These are phyloP conservation scores for Myotis lucifugus DNA, from an alignment of 2,113 vertebrate genomes.

Conservation along the genomic window DNA sequence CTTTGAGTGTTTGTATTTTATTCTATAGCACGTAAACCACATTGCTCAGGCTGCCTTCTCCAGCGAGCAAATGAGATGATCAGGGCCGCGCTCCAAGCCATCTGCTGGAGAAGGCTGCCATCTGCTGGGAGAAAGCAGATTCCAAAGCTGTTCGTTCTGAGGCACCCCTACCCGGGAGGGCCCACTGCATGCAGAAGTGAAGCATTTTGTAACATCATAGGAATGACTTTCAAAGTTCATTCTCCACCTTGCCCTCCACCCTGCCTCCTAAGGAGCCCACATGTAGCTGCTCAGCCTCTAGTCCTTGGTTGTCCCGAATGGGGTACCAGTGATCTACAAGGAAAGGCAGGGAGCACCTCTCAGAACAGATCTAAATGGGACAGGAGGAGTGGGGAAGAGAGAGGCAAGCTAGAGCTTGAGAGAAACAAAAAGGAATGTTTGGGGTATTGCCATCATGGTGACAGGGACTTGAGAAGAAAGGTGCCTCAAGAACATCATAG, in stretches of 20 bases:
- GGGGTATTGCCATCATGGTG: not conserved
- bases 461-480: not conserved
- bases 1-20: not conserved
- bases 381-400: not conserved
- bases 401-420: not conserved
- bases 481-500: not conserved
- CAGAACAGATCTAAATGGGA: not conserved
- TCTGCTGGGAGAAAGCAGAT: conserved; percentile 59
- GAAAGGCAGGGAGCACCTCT: not conserved
- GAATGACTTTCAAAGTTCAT: not conserved
- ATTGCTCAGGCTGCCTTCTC: not conserved
- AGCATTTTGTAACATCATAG: not conserved
- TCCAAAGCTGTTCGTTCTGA: not conserved
- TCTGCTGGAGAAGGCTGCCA: conserved; percentile 52
- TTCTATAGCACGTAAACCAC: not conserved
- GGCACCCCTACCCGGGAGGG: not conserved
- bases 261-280: not conserved
- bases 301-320: not conserved
- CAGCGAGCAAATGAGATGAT: fast-evolving
- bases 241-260: not conserved
- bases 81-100: not conserved
- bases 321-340: not conserved
- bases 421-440: not conserved
- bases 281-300: not conserved
- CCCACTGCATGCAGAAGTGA: not conserved